Conservation (phyloP, 2,888 invertebrate genomes). For the Epinotia bilunana region DNA sequence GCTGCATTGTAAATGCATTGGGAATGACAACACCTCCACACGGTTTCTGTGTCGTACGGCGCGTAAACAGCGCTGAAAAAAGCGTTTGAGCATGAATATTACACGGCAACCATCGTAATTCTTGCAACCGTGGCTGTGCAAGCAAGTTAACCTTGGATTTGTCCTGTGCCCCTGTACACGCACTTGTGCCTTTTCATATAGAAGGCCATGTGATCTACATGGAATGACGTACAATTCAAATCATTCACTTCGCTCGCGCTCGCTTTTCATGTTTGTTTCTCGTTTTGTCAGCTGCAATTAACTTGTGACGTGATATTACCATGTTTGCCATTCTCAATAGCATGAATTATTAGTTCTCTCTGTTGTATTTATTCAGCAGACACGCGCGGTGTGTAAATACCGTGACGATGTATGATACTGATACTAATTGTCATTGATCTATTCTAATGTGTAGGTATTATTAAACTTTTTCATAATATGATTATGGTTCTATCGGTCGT, state of each 20-base stretch:
- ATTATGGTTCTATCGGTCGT: not conserved
- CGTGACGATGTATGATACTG: not conserved
- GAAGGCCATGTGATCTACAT: no score
- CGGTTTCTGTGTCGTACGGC: no score
- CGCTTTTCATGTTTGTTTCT: not conserved
- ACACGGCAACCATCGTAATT: no score
- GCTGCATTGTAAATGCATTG: no score
- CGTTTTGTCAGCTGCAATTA: constrained; percentile 13
- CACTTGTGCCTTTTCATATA: not conserved
- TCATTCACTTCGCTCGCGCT: not conserved
- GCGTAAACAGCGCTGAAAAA: no score
- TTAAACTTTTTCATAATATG: not conserved
- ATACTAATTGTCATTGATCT: not conserved
- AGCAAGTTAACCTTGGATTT: no score
- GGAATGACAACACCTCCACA: no score
- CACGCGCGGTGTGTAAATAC: constrained; percentile 12
- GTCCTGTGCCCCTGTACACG: not conserved
- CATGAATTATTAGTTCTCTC: not conserved
- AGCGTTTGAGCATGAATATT: no score
- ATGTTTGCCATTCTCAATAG: not conserved
- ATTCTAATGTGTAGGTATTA: not conserved
- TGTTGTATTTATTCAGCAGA: constrained; percentile 16
- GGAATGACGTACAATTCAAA: not conserved
- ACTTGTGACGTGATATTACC: constrained; percentile 1
- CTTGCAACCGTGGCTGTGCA: no score